A percentile compares a stretch with the other conserved stretches of the same genome.
phyloP scores from a whole-genome alignment of 2,797 vertebrate genomes.

The Pipistrellus nathusii region DNA sequence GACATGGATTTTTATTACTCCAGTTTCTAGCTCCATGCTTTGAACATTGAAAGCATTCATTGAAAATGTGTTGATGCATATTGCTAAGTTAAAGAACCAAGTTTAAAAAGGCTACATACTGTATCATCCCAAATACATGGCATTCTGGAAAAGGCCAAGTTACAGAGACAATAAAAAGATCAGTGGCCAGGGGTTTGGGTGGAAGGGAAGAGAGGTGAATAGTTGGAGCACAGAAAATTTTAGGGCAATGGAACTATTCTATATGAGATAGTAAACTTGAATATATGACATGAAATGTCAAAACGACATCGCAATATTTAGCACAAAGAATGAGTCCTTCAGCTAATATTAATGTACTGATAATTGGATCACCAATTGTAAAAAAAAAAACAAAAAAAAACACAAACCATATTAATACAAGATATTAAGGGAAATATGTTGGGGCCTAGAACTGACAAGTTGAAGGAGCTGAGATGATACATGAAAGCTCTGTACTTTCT shows the following conservation, averaged over 20 bases:
- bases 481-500: not conserved
- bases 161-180: not conserved
- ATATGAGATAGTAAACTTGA: not conserved
- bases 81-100: not conserved
- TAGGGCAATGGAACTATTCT: not conserved
- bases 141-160: not conserved
- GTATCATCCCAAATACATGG: not conserved
- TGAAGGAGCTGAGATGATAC: rapidly evolving
- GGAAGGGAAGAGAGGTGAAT: not conserved
- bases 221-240: not conserved
- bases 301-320: not conserved
- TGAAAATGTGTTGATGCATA: not conserved
- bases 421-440: not conserved
- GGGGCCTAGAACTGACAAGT: not conserved
- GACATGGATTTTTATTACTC: not conserved
- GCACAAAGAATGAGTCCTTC: not conserved
- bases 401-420: not conserved
- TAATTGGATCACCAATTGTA: not conserved
- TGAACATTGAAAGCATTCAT: not conserved
- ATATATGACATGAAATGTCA: not conserved
- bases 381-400: not conserved
- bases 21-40: not conserved
- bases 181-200: not conserved
- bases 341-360: not conserved
- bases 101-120: not conserved